Conservation (phyloP, 2,113 vertebrate genomes). For the Melanerpes aurifrons region DNA sequence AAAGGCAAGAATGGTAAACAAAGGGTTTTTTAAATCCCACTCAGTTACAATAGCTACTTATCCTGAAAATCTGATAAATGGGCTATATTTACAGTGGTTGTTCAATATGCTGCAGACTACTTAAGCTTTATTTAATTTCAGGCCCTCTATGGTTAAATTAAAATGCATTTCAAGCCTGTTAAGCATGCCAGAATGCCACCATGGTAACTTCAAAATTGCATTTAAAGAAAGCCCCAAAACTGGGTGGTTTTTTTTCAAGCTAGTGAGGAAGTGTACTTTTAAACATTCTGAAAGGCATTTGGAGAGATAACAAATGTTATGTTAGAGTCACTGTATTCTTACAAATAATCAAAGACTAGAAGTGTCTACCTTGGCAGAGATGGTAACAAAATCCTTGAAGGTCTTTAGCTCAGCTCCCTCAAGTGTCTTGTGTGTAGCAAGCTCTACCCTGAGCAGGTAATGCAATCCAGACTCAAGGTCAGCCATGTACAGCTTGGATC, state of each 20-base stretch:
- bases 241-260: neutral
- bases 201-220: neutral
- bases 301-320: neutral
- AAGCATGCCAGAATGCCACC: neutral
- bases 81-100: slow-evolving; percentile 4
- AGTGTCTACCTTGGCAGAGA: slow-evolving; percentile 87
- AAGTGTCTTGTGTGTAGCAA: slow-evolving; percentile 84
- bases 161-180: neutral
- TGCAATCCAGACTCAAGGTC: slow-evolving; percentile 95
- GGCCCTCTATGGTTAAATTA: slow-evolving; percentile 1
- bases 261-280: neutral
- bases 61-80: slow-evolving; percentile 36
- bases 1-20: slow-evolving; percentile 1
- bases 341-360: slow-evolving; percentile 26
- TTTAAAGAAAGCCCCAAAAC: neutral
- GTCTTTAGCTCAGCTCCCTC: slow-evolving; percentile 88
- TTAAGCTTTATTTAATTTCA: slow-evolving; percentile 43
- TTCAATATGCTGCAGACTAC: slow-evolving; percentile 1
- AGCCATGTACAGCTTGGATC: slow-evolving; percentile 86
- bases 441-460: slow-evolving; percentile 91
- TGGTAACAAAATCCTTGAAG: slow-evolving; percentile 88
- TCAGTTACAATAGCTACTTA: slow-evolving; percentile 30
- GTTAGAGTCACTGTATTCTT: neutral
- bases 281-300: neutral
- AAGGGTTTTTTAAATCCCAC: neutral